Evolutionary conservation across 2,797 vertebrate species (phyloP), one percentile per base, ranked within the genome.

Genomic region (Ptychobarbus kaznakovi): DNA sequence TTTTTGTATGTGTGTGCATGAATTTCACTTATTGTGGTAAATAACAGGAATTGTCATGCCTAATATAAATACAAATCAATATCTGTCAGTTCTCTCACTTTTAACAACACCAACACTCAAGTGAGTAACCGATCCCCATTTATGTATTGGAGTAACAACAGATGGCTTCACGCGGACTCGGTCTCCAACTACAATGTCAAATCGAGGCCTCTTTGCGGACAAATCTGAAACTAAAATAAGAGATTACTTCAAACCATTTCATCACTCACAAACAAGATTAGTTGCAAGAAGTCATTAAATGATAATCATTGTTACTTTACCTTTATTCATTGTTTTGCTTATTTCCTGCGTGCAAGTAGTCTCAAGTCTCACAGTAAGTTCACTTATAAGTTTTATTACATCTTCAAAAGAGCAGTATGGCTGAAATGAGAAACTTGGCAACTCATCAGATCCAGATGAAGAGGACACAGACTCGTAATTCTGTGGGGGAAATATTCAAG

Each of bases 61-160:
- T 12, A 35, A 35, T 78, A 42, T 25, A 25, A 78, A 58, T 40
- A 2, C 3, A 40, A 4, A 63, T 78, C 38, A 65, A 32, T 44
- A 76, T 58, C 32, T 56, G 3, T 61, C 75, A 25, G 13, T 25
- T 13, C 2, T 46, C 35, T 40, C 68, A 86, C 84, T 69, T 81
- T 56, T 83, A 38, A 88, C 81, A 20, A 80, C 70, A 20, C 87
- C 87, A 20, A 86, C 40, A 18, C 84, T 86, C 13, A 1, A 53
- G 35, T 72, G n/a, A 70, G 84, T 72, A 18, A 88, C 77, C 2
- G 80, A 63, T 72, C 81, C 87, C 87, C 85, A 86, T 86, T 88
- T 86, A 40, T 40, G 66, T 58, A 7, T 78, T 42, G 85, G 84
- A 38, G 53, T 65, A 15, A 49, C n/a, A 61, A 88, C 87, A 46